Base-by-base conservation (phyloP, 2,113 vertebrate genomes). In the Acrocephalus arundinaceus region DNA sequence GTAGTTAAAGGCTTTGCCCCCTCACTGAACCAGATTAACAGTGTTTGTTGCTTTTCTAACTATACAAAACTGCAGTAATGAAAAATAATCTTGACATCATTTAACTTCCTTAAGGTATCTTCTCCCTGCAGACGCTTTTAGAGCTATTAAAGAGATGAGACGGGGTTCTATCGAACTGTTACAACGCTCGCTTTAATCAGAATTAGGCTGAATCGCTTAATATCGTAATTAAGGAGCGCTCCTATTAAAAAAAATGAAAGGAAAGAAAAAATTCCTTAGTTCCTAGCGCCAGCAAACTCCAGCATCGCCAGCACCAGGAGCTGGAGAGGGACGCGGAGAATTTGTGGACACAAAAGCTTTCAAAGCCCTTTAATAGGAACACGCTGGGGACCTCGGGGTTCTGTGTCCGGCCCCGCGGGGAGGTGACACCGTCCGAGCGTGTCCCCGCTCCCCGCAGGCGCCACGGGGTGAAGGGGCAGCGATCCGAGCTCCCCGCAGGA, bases 21-120 rank as follows among this genome's bases (percentile, higher is more conserved):
- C 73, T 95, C 96, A 68, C 90, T 96, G 96, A 97, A 97, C 93
- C 96, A 95, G 93, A 96, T 95, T 92, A 96, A 94, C 92, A 87
- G 76, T 90, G 75, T 96, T 96, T 95, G 92, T 96, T 97, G 93
- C 86, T 96, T 96, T 96, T 92, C 92, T 89, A 90, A 92, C 92
- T 84, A 28, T 6, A 65, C 84, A 45, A 84, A 97, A 94, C 75
- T 92, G 90, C 65, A 48, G 59, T 96, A 95, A 97, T 96, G 96
- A 75, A 96, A 96, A 97, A 94, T 89, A 92, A 93, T 96, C 88
- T 92, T 97, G 96, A 97, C 96, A 96, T 95, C 83, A 48, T 71
- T 86, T 67, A 78, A 93, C 90, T 94, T 97, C 96, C 94, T 93
- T 33, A 90, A 96, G 96, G 94, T 97, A 84, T 95, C 88, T 86